These are phyloP conservation scores for Sebastes fasciatus DNA, from an alignment of 2,113 vertebrate genomes.

Conservation along the genomic window DNA sequence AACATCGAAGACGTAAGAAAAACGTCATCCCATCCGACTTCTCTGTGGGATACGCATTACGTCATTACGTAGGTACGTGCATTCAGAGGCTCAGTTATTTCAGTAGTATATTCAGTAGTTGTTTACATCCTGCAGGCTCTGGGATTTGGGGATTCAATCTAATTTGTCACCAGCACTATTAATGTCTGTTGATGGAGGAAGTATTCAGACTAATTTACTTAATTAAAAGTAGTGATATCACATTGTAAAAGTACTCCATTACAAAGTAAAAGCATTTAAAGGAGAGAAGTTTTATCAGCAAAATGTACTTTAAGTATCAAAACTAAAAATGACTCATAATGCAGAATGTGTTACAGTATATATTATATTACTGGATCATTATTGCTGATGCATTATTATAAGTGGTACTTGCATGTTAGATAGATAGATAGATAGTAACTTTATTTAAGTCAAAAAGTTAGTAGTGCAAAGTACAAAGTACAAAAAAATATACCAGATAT, in stretches of 20 bases:
- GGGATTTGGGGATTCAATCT: conserved; percentile 25
- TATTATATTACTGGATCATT: neutral
- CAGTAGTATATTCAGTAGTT: conserved; percentile 29
- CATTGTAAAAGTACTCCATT: too few relatives aligned
- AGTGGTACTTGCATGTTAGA: too few relatives aligned
- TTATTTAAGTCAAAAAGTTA: too few relatives aligned
- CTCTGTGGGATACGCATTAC: neutral
- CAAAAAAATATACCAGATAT: too few relatives aligned
- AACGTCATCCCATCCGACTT: neutral
- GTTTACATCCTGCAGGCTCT: conserved; percentile 68
- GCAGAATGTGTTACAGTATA: neutral
- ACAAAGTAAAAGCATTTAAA: too few relatives aligned
- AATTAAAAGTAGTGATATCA: too few relatives aligned
- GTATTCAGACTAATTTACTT: neutral
- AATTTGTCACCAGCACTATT: conserved; percentile 2
- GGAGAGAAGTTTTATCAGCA: too few relatives aligned
- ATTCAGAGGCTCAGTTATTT: neutral
- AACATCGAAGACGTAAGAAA: neutral
- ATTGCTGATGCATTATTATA: neutral
- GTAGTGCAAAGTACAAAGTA: too few relatives aligned
- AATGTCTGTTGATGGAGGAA: neutral
- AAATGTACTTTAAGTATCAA: too few relatives aligned
- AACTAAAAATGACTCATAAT: too few relatives aligned
- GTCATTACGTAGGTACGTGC: conserved; percentile 5
- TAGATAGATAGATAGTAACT: too few relatives aligned